A percentile compares a stretch with the other conserved stretches of the same genome.
These are phyloP conservation scores for Drosophila atripex DNA, from an alignment of 2,888 invertebrate species.

Conservation along the genomic window DNA sequence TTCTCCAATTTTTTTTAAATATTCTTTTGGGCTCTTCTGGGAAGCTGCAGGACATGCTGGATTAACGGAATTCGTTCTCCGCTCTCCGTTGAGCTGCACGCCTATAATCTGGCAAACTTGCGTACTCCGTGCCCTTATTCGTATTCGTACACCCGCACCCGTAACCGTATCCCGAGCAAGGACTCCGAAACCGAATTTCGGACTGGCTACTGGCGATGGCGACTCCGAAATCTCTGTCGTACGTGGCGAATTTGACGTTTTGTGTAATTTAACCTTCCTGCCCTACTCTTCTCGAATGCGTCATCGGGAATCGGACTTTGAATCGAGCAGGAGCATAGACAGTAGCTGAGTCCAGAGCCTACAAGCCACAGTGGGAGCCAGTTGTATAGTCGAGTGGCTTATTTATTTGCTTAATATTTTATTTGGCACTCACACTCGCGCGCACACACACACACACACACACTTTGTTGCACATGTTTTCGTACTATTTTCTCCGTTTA, in stretches of 20 bases:
- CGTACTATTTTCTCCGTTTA: slow-evolving; percentile 2
- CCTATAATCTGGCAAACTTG: slow-evolving; percentile 66
- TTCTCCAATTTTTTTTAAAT: not conserved
- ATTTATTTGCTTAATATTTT: slow-evolving; percentile 64
- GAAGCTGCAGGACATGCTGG: slow-evolving; percentile 1
- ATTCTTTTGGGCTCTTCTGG: not conserved
- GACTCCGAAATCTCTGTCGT: slow-evolving; percentile 64
- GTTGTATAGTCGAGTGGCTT: slow-evolving; percentile 24
- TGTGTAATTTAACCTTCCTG: slow-evolving; percentile 54
- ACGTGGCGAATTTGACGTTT: slow-evolving; percentile 73
- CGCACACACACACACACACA: slow-evolving; percentile 29
- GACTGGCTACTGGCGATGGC: slow-evolving; percentile 48
- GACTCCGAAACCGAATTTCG: slow-evolving; percentile 50
- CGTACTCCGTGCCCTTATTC: slow-evolving; percentile 42
- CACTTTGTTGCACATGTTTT: slow-evolving; percentile 38
- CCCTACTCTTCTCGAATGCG: slow-evolving; percentile 81
- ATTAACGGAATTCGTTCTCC: not conserved
- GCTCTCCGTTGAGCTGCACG: slow-evolving; percentile 34
- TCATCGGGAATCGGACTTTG: slow-evolving; percentile 70
- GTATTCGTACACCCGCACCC: not conserved
- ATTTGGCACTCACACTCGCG: slow-evolving; percentile 52
- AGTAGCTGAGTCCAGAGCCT: not conserved
- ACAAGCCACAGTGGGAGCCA: not conserved
- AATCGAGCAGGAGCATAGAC: slow-evolving; percentile 3
- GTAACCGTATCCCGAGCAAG: slow-evolving; percentile 26